Conservation (phyloP, 2,113 vertebrate species). For the Sinocyclocheilus anshuiensis region DNA sequence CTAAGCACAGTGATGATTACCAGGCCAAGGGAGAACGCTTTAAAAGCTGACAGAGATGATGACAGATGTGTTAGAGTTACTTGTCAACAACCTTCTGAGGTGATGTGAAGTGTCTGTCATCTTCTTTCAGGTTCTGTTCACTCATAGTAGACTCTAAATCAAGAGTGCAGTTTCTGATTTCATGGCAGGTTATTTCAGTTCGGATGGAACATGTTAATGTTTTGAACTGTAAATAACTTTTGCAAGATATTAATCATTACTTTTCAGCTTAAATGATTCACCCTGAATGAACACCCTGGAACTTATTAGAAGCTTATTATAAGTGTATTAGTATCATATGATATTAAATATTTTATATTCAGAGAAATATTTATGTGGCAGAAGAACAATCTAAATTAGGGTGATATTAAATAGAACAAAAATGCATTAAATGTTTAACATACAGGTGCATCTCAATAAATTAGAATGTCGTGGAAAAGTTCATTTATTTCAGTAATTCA, state of each 20-base stretch:
- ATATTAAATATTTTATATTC: no score
- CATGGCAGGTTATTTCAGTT: not conserved
- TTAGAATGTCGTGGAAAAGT: no score
- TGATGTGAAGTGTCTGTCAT: slow-evolving; percentile 22
- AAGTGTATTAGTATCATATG: not conserved
- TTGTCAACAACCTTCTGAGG: not conserved
- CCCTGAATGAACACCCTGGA: not conserved
- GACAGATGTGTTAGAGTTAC: slow-evolving; percentile 33
- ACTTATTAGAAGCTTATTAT: not conserved
- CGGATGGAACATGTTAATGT: not conserved
- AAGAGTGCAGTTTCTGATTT: not conserved
- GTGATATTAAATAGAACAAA: no score
- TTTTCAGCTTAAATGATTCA: not conserved
- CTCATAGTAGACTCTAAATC: not conserved
- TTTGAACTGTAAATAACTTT: not conserved
- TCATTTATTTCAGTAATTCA: no score
- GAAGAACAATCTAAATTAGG: no score
- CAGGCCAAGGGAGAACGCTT: not conserved
- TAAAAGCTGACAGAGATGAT: slow-evolving; percentile 2
- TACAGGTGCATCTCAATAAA: no score
- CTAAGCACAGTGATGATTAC: slow-evolving; percentile 16
- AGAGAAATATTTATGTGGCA: no score
- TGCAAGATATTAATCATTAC: not conserved
- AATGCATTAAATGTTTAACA: no score
- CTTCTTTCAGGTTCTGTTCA: not conserved